Evolutionary conservation across 2,888 invertebrate genomes (phyloP).

Genomic region (Tromatobia lineatoria): DNA sequence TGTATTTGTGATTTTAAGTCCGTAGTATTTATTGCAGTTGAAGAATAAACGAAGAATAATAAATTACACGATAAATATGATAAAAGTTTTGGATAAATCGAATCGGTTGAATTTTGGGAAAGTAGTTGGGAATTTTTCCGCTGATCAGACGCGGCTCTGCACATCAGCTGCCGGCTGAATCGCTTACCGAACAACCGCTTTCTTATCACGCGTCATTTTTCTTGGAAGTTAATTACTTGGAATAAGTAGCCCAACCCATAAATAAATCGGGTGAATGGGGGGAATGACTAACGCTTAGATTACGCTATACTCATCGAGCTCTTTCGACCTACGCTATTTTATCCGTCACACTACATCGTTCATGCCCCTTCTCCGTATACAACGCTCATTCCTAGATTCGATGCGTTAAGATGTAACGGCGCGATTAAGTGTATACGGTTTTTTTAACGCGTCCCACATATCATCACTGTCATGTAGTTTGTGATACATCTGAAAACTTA

Average conservation of each 20-base stretch:
- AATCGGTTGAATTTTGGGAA: not conserved
- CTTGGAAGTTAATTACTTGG: constrained; percentile 81
- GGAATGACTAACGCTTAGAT: constrained; percentile 80
- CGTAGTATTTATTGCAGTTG: too few species aligned
- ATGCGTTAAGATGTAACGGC: constrained; percentile 24
- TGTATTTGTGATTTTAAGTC: too few species aligned
- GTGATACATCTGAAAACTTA: constrained; percentile 14
- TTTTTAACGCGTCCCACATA: constrained; percentile 42
- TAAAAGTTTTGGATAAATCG: too few species aligned
- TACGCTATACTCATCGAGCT: constrained; percentile 79
- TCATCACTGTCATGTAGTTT: constrained; percentile 24
- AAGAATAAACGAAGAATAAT: too few species aligned
- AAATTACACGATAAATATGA: too few species aligned
- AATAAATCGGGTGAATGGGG: constrained; percentile 79
- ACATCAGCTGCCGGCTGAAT: not conserved
- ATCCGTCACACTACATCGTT: constrained; percentile 69
- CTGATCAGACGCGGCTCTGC: not conserved
- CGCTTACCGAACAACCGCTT: constrained; percentile 56
- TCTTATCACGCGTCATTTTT: constrained; percentile 83
- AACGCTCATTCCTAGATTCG: constrained; percentile 48
- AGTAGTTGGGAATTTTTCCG: not conserved
- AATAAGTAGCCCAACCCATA: constrained; percentile 82
- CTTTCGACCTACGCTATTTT: constrained; percentile 81
- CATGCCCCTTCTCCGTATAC: not conserved
- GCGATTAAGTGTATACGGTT: constrained; percentile 21